A percentile compares a stretch with the other conserved stretches of the same genome.
Evolutionary conservation across 2,888 invertebrate genomes (phyloP).

Genomic region (Lingula anatina): DNA sequence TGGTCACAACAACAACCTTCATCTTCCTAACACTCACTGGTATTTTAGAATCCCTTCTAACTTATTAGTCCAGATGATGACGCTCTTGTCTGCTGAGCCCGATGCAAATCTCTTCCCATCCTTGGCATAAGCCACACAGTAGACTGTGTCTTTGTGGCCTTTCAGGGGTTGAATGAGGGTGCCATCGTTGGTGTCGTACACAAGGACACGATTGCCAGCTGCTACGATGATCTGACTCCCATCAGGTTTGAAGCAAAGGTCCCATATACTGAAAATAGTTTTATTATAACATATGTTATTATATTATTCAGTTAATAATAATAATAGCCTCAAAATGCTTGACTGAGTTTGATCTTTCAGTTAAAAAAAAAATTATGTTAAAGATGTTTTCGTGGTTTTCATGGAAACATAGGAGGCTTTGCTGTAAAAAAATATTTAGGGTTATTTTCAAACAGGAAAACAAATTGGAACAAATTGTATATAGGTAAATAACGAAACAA

Average conservation of each 20-base stretch:
- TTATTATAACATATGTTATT: no score
- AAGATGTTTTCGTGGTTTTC: no score
- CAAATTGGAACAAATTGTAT: no score
- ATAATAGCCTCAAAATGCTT: no score
- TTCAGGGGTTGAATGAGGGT: conserved; percentile 84
- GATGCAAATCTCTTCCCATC: conserved; percentile 97
- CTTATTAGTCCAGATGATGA: conserved; percentile 96
- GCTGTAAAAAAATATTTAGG: no score
- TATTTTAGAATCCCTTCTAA: conserved; percentile 94
- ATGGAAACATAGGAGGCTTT: no score
- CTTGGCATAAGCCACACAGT: conserved; percentile 83
- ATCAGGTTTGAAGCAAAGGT: conserved; percentile 92
- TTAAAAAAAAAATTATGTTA: no score
- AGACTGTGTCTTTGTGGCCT: conserved; percentile 92
- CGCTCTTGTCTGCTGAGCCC: conserved; percentile 93
- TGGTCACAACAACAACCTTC: no score
- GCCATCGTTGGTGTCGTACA: conserved; percentile 89
- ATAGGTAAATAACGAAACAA: no score
- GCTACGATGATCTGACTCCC: conserved; percentile 90
- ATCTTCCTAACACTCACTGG: conserved; percentile 75
- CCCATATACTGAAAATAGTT: conserved; percentile 75
- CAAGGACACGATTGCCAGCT: conserved; percentile 88
- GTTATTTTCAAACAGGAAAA: no score
- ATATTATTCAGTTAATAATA: no score
- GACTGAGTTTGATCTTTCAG: no score